Base-by-base conservation (phyloP, 2,113 vertebrate genomes). In the Crypturellus undulatus region DNA sequence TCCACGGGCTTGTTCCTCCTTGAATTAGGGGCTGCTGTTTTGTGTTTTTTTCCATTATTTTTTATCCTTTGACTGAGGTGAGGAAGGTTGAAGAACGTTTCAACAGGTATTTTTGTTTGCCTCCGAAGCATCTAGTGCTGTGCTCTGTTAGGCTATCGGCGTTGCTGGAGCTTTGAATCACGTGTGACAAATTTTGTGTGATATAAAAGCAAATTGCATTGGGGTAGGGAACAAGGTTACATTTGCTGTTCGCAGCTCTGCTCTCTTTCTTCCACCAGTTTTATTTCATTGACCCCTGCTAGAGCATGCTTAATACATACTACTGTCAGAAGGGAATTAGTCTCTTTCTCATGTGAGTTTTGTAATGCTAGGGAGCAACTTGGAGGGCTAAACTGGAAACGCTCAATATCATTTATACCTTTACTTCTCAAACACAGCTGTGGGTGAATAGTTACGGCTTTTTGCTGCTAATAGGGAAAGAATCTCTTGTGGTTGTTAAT, bases 401-500 rank as follows among this genome's bases (percentile, higher is more conserved):
- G 90, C 89, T 87, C 47, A 68, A 2, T 73, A 69, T 85, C 30
- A 38, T 30, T 80, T 93, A 64, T 47, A 71, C 25, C 8, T 89
- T 89, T 81, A 79, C 38, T 92, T 63, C 38, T 82, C 80, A 91
- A 79, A 89, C 92, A 85, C 43, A 92, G 72, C 72, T 90, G 90
- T 75, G 25, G 93, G 15, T 76, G 84, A 92, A 93, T 52, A 65
- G 65, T 86, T 64, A 56, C 24, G 5, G 2, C 65, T 49, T 65
- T 93, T 93, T 92, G 89, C 47, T 93, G 80, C 84, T 95, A 91
- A 91, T 91, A 92, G 73, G 67, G 87, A 92, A 92, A 87, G 77
- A 82, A 91, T 76, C 28, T 92, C 78, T 89, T 85, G 58, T 4
- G 11, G 77, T 62, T 89, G 86, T 93, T 96, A 95, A 96, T 94